phyloP scores from a whole-genome alignment of 1,140 invertebrate genomes.

The Drosophila arizonae region DNA sequence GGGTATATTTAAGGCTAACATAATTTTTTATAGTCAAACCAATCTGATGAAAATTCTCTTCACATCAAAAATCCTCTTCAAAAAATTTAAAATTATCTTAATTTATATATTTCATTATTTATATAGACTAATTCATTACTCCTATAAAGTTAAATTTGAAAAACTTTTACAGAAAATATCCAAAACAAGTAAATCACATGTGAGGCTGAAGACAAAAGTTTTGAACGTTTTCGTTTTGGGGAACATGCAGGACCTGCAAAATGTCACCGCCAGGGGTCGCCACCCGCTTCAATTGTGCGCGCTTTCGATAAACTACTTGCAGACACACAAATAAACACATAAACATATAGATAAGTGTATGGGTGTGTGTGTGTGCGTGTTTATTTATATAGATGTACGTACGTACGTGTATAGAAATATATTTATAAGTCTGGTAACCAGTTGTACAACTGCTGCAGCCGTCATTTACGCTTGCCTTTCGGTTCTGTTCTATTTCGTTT shows the following conservation, averaged over 20 bases:
- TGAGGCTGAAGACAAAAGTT: background rate
- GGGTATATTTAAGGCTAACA: too few species aligned
- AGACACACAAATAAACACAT: background rate
- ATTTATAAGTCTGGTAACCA: slow-evolving; percentile 17
- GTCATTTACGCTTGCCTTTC: slow-evolving; percentile 33
- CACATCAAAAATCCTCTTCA: too few species aligned
- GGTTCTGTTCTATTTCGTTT: too few species aligned
- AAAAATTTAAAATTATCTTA: too few species aligned
- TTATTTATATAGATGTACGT: background rate
- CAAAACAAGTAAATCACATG: too few species aligned
- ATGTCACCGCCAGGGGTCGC: slow-evolving; percentile 13
- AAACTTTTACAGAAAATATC: too few species aligned
- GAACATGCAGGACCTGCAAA: background rate
- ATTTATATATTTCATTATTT: too few species aligned
- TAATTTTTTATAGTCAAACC: too few species aligned
- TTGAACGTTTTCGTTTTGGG: background rate
- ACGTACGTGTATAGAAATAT: background rate
- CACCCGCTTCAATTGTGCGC: slow-evolving; percentile 35
- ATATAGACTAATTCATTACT: too few species aligned
- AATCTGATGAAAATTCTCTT: too few species aligned
- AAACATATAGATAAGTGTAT: too few species aligned
- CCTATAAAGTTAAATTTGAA: too few species aligned
- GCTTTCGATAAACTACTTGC: slow-evolving; percentile 21
- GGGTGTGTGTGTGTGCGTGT: background rate
- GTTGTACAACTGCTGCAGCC: slow-evolving; percentile 47